Conservation (phyloP, 2,113 vertebrate species). For the Tragelaphus scriptus region DNA sequence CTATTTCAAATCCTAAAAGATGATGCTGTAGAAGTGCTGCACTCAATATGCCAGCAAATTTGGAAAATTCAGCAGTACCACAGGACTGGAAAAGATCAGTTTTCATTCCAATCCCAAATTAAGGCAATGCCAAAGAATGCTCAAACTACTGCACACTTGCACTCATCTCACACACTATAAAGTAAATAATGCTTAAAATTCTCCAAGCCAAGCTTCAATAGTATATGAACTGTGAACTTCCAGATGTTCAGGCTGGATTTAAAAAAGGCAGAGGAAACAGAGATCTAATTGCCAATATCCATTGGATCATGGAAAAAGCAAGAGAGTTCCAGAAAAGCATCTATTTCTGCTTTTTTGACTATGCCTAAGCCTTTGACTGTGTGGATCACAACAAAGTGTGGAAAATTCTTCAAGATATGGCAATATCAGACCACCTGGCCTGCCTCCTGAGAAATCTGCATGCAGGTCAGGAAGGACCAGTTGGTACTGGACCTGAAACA, state of each 20-base stretch:
- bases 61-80: background rate
- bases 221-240: accelerated
- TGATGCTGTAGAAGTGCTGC: background rate
- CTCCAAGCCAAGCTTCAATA: background rate
- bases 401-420: background rate
- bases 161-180: background rate
- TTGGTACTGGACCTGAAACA: background rate
- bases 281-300: background rate
- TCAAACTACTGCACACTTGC: background rate
- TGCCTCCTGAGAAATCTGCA: background rate
- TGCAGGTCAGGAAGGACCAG: background rate
- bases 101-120: background rate
- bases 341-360: background rate
- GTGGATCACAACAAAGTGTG: background rate
- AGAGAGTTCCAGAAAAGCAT: background rate
- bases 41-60: background rate
- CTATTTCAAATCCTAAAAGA: background rate
- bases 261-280: background rate
- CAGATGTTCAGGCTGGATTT: background rate
- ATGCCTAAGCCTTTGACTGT: background rate
- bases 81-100: background rate
- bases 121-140: background rate
- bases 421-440: background rate
- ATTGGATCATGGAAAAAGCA: background rate
- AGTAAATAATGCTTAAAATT: background rate